Conservation (phyloP, 2,113 vertebrate species). For the Sturnus vulgaris region DNA sequence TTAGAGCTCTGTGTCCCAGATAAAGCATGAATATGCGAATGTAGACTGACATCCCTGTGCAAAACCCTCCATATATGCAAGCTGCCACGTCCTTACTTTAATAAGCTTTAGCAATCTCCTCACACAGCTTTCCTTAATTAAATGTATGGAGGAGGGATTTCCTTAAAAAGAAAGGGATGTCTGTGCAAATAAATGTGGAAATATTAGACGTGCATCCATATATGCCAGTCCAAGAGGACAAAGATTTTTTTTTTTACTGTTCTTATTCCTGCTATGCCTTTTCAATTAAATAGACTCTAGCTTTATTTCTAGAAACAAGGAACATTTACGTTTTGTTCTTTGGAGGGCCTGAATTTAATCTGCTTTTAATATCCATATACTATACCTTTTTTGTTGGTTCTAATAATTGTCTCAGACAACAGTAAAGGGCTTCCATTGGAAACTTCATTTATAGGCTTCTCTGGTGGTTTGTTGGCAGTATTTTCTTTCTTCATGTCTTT, state of each 20-base stretch:
- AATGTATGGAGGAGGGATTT: conserved; percentile 5
- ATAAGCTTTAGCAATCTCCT: conserved; percentile 12
- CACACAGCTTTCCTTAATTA: conserved; percentile 15
- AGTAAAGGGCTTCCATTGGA: conserved; percentile 87
- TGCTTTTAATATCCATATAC: not conserved
- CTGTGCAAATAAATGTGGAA: not conserved
- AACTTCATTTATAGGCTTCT: conserved; percentile 82
- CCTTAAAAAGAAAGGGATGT: not conserved
- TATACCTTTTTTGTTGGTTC: conserved; percentile 88
- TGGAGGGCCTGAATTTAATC: not conserved
- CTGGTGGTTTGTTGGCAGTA: conserved; percentile 74
- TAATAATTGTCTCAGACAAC: conserved; percentile 83
- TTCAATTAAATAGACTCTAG: not conserved
- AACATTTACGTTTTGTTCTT: not conserved
- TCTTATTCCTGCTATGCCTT: not conserved
- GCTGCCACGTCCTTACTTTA: not conserved
- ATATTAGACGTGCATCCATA: not conserved
- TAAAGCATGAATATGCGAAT: not conserved
- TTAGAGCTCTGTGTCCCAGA: not conserved
- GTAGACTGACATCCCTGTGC: not conserved
- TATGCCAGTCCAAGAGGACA: not conserved
- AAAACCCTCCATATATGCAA: not conserved
- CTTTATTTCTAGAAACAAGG: not conserved
- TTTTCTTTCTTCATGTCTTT: conserved; percentile 89
- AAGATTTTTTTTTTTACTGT: not conserved